phyloP scores from a whole-genome alignment of 1,140 invertebrate genomes.

The Drosophila yakuba region DNA sequence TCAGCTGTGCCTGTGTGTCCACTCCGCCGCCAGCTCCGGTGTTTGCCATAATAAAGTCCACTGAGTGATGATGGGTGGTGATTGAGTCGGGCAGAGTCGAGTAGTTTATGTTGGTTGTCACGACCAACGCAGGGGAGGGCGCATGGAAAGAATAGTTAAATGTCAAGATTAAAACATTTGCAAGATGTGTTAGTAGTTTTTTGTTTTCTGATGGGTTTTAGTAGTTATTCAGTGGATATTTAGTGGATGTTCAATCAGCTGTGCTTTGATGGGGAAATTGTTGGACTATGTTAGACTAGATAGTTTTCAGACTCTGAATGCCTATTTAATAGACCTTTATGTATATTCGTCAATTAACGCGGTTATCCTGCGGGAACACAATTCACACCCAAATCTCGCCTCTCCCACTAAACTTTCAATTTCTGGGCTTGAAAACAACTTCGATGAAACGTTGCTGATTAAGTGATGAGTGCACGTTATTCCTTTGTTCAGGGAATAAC shows the following conservation, averaged over 20 bases:
- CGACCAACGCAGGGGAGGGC: slow-evolving; percentile 65
- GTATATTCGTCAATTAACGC: too few species aligned
- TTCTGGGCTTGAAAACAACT: too few species aligned
- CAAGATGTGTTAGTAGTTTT: slow-evolving; percentile 58
- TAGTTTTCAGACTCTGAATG: too few species aligned
- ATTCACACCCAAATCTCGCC: too few species aligned
- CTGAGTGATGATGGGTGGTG: slow-evolving; percentile 29
- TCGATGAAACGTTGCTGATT: too few species aligned
- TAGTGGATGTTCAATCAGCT: neutral
- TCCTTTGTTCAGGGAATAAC: neutral
- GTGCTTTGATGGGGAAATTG: neutral
- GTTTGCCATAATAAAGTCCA: slow-evolving; percentile 85
- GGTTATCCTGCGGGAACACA: too few species aligned
- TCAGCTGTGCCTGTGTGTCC: slow-evolving; percentile 86
- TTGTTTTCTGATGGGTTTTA: neutral
- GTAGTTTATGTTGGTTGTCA: slow-evolving; percentile 26
- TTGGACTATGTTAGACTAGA: too few species aligned
- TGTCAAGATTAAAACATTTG: slow-evolving; percentile 82
- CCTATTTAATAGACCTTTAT: too few species aligned
- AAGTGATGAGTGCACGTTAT: too few species aligned
- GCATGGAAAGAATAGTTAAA: slow-evolving; percentile 70
- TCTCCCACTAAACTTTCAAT: too few species aligned
- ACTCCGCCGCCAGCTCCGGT: slow-evolving; percentile 86
- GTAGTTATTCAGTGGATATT: neutral
- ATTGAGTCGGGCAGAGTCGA: slow-evolving; percentile 9